Percentiles rank a stretch among this genome's conserved stretches.
Evolutionary conservation across 2,888 invertebrate genomes (phyloP).

Genomic region (Aphidius colemani): DNA sequence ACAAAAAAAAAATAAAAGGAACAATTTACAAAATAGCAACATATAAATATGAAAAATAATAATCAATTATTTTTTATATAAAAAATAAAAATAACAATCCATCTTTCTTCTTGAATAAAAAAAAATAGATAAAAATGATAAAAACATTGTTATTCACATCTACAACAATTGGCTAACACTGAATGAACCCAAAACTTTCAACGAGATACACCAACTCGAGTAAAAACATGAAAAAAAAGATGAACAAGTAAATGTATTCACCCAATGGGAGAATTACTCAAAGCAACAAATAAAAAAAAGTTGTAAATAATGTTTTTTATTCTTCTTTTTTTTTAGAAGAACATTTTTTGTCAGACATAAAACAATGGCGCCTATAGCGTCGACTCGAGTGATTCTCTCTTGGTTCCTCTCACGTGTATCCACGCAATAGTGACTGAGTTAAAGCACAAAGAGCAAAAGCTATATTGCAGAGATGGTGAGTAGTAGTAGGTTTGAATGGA

Average conservation of each 20-base stretch:
- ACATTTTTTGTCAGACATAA: slow-evolving; percentile 4
- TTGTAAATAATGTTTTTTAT: neutral
- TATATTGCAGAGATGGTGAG: slow-evolving; percentile 18
- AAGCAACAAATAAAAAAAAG: slow-evolving; percentile 19
- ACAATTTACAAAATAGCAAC: no score
- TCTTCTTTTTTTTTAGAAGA: no score
- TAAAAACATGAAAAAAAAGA: neutral
- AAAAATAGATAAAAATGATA: no score
- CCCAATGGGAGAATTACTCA: slow-evolving; percentile 10
- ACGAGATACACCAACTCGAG: no score
- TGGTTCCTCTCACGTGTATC: slow-evolving; percentile 19
- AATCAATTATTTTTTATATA: no score
- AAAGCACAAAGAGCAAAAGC: slow-evolving; percentile 26
- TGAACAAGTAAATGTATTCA: slow-evolving; percentile 3
- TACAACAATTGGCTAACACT: no score
- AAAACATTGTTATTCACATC: no score
- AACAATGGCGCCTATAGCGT: slow-evolving; percentile 13
- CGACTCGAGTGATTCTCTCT: slow-evolving; percentile 7
- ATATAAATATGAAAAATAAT: no score
- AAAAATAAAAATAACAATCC: no score
- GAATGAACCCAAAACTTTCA: no score
- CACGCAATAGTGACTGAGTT: slow-evolving; percentile 21
- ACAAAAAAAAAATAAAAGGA: no score
- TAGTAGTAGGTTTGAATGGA: slow-evolving; percentile 29
- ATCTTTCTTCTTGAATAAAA: no score